Evolutionary conservation across 1,140 invertebrate genomes (phyloP).

Genomic region (Antheraea mylitta): DNA sequence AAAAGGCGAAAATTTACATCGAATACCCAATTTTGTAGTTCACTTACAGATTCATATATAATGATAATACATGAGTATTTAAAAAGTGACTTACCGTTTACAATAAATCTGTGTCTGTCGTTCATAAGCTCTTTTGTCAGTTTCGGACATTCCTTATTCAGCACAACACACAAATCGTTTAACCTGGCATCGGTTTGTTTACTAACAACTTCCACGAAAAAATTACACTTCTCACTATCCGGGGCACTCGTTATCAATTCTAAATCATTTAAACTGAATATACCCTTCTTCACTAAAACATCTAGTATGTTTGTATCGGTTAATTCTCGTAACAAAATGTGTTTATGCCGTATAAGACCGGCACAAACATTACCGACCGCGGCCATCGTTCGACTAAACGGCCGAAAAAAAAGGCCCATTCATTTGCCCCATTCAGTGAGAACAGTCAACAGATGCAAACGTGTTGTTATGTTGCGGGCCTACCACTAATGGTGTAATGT

Average conservation of each 20-base stretch:
- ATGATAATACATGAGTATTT: too few relatives aligned
- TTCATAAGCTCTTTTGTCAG: conserved; percentile 71
- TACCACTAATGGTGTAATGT: too few relatives aligned
- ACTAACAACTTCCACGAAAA: conserved; percentile 74
- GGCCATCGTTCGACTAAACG: conserved; percentile 67
- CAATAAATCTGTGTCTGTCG: conserved; percentile 64
- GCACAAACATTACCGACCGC: conserved; percentile 65
- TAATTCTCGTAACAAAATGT: conserved; percentile 68
- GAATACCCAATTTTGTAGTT: too few relatives aligned
- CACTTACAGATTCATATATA: too few relatives aligned
- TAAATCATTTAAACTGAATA: conserved; percentile 67
- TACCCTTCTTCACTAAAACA: conserved; percentile 71
- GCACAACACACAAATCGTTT: conserved; percentile 66
- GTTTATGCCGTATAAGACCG: conserved; percentile 67
- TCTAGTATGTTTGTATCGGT: conserved; percentile 72
- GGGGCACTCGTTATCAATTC: conserved; percentile 69
- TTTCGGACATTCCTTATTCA: conserved; percentile 74
- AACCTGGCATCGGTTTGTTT: conserved; percentile 74
- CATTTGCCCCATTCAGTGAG: conserved; percentile 53
- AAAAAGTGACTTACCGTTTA: conserved; percentile 52
- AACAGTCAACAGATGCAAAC: conserved; percentile 60
- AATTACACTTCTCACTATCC: conserved; percentile 74
- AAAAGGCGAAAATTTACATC: too few relatives aligned
- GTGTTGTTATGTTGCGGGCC: not conserved
- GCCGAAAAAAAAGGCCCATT: conserved; percentile 54